Base-by-base conservation (phyloP, 2,113 vertebrate genomes). In the Paramormyrops kingsleyae region DNA sequence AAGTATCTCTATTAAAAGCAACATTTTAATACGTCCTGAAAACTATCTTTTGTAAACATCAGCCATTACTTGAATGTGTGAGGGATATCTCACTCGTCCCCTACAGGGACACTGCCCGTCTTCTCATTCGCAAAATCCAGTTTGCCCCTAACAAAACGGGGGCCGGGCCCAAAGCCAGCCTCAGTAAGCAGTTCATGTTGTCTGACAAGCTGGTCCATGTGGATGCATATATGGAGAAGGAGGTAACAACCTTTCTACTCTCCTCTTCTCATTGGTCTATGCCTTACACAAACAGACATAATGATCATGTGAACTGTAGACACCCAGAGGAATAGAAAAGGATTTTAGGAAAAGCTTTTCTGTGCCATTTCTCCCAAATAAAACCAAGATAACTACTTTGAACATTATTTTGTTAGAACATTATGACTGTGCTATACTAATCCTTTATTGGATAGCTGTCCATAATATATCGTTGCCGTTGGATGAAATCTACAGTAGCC, bases 61-160 rank as follows among this genome's bases (percentile, higher is more conserved):
- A 12, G 3, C 31, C 46, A 9, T 31, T 56, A 21, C 13, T 31
- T 8, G 27, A 53, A 52, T 2, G n/a, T 7, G 6, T 2, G 50
- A 53, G 10, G 62, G 2, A 39, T 27, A 56, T 35, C n/a, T 87
- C 50, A 17, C 15, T 17, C 0, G 0, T 3, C n/a, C n/a, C 24
- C 12, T 84, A 19, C 92, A 99, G 98, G 95, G 97, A 98, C 92
- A 97, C 96, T 0, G 97, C 97, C 87, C 94, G 96, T 17, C 96
- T 99, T 90, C 53, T 98, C 91, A 95, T 99, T 87, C 96, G 97
- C 83, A 99, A 99, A 95, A 95, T 99, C 74, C 97, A 98, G 95
- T 98, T 94, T 0, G 97, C 97, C 1, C 97, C 97, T 0, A 0
- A 87, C 1, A 89, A 95, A 44, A 91, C 90, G 0, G 95, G 95